A percentile compares a stretch with the other conserved stretches of the same genome.
Conservation (phyloP, 2,888 invertebrate genomes). For the Aleiodes alternator region DNA sequence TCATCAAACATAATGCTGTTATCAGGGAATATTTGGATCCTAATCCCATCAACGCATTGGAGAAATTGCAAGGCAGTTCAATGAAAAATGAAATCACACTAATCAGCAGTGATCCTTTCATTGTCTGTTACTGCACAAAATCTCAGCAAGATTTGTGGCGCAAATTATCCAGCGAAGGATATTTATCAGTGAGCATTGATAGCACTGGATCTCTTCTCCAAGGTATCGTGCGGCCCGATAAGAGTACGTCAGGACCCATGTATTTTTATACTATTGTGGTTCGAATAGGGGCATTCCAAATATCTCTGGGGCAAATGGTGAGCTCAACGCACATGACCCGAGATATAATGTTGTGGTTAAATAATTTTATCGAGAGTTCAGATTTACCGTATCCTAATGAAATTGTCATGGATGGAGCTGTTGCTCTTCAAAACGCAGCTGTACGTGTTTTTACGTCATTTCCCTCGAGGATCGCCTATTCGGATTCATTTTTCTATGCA, state of each 20-base stretch:
- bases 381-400: conserved; percentile 50
- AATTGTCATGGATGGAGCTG: conserved; percentile 45
- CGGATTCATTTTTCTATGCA: conserved; percentile 32
- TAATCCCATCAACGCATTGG: conserved; percentile 44
- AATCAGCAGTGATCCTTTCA: conserved; percentile 50
- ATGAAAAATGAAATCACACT: conserved; percentile 36
- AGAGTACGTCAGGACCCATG: conserved; percentile 37
- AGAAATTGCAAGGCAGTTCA: conserved; percentile 17
- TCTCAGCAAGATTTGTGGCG: conserved; percentile 44
- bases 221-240: conserved; percentile 31
- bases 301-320: conserved; percentile 50
- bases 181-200: conserved; percentile 45
- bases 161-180: conserved; percentile 24
- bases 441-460: conserved; percentile 37
- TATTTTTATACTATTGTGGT: conserved; percentile 49
- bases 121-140: conserved; percentile 47
- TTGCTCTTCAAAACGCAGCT: conserved; percentile 42
- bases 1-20: conserved; percentile 41
- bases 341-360: conserved; percentile 49
- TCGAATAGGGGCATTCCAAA: conserved; percentile 34
- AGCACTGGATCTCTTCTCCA: conserved; percentile 49
- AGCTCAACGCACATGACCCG: conserved; percentile 45
- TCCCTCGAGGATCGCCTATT: conserved; percentile 41
- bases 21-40: conserved; percentile 31
- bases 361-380: conserved; percentile 42